Evolutionary conservation across 2,113 vertebrate genomes (phyloP), one percentile per base, ranked within the genome.

Genomic region (Cynoglossus semilaevis): DNA sequence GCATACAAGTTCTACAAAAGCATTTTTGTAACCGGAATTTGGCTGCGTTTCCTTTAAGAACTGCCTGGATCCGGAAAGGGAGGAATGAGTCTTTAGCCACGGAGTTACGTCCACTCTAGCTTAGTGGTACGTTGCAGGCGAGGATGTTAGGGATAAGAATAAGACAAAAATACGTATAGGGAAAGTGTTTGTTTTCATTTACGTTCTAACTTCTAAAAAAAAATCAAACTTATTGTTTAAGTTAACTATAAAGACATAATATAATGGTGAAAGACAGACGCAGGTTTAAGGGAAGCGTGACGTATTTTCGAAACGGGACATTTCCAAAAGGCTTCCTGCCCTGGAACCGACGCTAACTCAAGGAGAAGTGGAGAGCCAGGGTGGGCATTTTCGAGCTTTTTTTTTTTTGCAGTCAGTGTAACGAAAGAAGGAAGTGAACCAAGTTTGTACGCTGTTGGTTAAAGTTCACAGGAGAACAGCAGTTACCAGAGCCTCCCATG

Each of bases 11-110:
- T 29, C 3, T 29, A 6, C 6, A 9, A 41, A 41, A 14, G 3
- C 58, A 49, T 4, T 7, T 1, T 17, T 6, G 7, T 46, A 1
- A 15, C 2, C 15, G 19, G 14, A 5, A 35, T 7, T 10, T 67
- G 29, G 51, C 51, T 15, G 65, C 67, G 17, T 70, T 53, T 63
- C 79, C 88, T 89, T 89, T 88, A 88, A 89, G 83, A 79, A 37
- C n/a, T 48, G 68, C 57, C 67, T 78, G 84, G 81, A 80, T 82
- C 81, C 79, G 87, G 77, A 80, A 76, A 84, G 45, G 58, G 61
- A 75, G 77, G 43, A 42, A 18, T 38, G 15, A 10, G 14, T n/a
- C 58, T 13, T 0, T 5, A 8, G 59, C 60, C 63, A 77, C 47
- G 2, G 60, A 77, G 74, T 17, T 6, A 2, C 66, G 61, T 73